Percentiles rank a stretch among this genome's conserved stretches.
These are phyloP conservation scores for Petrolisthes manimaculis DNA, from an alignment of 2,888 invertebrate species.

Conservation along the genomic window DNA sequence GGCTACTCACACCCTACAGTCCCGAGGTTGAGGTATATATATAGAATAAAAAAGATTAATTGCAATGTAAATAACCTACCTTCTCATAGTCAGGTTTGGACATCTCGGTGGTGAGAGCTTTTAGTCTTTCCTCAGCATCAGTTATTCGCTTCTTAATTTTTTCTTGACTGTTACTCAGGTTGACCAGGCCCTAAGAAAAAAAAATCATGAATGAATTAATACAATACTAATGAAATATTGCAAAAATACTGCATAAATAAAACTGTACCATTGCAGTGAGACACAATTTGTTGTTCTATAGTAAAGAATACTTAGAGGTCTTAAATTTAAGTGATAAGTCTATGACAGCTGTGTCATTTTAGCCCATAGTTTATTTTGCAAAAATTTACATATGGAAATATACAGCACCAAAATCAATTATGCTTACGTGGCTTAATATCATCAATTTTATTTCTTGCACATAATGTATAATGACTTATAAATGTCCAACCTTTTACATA, in stretches of 20 bases:
- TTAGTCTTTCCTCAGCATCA: constrained; percentile 70
- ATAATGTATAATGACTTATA: too few species aligned
- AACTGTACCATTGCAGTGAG: not conserved
- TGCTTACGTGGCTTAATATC: too few species aligned
- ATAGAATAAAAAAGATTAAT: too few species aligned
- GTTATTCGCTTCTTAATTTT: constrained; percentile 74
- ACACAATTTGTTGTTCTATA: not conserved
- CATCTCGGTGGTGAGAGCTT: constrained; percentile 57
- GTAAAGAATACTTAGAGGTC: not conserved
- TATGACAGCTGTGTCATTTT: too few species aligned
- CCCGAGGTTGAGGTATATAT: too few species aligned
- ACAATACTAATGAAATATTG: not conserved
- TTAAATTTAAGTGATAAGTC: too few species aligned
- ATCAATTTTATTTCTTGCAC: too few species aligned
- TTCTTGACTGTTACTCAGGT: constrained; percentile 84
- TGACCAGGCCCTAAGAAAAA: constrained; percentile 80
- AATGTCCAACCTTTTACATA: too few species aligned
- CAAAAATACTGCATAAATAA: not conserved
- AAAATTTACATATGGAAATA: too few species aligned
- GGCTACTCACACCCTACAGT: too few species aligned
- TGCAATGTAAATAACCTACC: constrained; percentile 12
- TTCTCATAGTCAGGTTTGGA: constrained; percentile 63
- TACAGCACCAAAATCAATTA: too few species aligned
- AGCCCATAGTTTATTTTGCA: too few species aligned
- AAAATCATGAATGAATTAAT: not conserved